phyloP scores from a whole-genome alignment of 2,888 invertebrate genomes.

The Watsonalla cultraria region DNA sequence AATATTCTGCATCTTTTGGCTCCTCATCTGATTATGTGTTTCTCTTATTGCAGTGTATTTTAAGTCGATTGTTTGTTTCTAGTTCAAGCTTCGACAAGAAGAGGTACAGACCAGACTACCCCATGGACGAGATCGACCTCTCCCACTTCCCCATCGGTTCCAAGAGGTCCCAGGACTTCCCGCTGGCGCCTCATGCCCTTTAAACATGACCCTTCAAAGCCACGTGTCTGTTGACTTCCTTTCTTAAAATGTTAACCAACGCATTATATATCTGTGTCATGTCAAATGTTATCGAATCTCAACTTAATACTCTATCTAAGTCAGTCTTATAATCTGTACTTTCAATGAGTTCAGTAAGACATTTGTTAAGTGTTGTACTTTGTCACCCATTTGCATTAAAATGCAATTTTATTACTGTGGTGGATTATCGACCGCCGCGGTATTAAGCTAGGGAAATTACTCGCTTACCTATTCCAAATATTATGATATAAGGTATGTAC shows the following conservation, averaged over 20 bases:
- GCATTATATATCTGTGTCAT: not conserved
- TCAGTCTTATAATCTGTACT: too few species aligned
- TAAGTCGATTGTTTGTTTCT: constrained; percentile 9
- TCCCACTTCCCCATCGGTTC: constrained; percentile 69
- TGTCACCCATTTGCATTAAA: too few species aligned
- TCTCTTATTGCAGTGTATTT: not conserved
- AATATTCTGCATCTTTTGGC: too few species aligned
- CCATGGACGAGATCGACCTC: constrained; percentile 70
- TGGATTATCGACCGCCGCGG: too few species aligned
- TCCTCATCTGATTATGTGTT: too few species aligned
- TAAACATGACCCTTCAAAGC: constrained; percentile 16
- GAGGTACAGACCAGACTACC: constrained; percentile 58
- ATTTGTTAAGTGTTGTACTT: too few species aligned
- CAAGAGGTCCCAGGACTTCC: constrained; percentile 44
- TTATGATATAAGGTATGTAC: not conserved
- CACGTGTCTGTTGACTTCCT: constrained; percentile 6
- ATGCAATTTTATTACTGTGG: too few species aligned
- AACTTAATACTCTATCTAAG: too few species aligned
- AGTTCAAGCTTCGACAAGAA: constrained; percentile 53
- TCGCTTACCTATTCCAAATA: not conserved
- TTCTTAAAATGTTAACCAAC: not conserved
- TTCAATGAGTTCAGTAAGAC: too few species aligned
- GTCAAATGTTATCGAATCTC: too few species aligned
- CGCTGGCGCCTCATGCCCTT: constrained; percentile 16
- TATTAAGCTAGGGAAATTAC: not conserved